These are phyloP conservation scores for Rhyacophila evoluta DNA, from an alignment of 2,888 invertebrate genomes.

Conservation along the genomic window DNA sequence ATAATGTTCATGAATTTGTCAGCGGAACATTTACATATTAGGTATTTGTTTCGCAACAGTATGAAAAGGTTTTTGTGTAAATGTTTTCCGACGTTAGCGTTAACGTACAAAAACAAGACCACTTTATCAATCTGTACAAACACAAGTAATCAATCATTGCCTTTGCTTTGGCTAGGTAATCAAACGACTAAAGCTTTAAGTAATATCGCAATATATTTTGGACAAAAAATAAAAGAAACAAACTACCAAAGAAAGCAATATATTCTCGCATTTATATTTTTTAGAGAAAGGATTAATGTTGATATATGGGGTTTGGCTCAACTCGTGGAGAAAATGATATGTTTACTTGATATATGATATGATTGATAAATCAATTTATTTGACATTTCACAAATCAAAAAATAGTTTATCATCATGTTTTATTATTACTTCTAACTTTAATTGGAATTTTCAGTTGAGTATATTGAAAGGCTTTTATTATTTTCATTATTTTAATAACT, in stretches of 20 bases:
- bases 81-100: conserved; percentile 4
- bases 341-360: neutral
- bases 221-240: conserved; percentile 18
- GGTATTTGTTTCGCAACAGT: conserved; percentile 6
- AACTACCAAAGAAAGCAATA: conserved; percentile 13
- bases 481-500: too few relatives aligned
- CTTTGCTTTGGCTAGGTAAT: conserved; percentile 30
- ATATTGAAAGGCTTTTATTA: too few relatives aligned
- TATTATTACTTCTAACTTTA: too few relatives aligned
- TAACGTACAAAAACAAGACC: conserved; percentile 30
- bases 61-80: conserved; percentile 24
- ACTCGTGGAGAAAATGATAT: neutral
- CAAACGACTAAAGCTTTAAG: conserved; percentile 26
- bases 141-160: conserved; percentile 46
- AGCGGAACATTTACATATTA: conserved; percentile 1
- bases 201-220: conserved; percentile 23
- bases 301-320: conserved; percentile 2
- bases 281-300: conserved; percentile 22
- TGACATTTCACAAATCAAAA: neutral
- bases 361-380: neutral
- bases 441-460: too few relatives aligned
- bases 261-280: neutral
- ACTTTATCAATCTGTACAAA: conserved; percentile 45
- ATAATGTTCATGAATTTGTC: conserved; percentile 12
- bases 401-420: too few relatives aligned